These are phyloP conservation scores for Drosophila melanica DNA, from an alignment of 1,140 invertebrate genomes.

Conservation along the genomic window DNA sequence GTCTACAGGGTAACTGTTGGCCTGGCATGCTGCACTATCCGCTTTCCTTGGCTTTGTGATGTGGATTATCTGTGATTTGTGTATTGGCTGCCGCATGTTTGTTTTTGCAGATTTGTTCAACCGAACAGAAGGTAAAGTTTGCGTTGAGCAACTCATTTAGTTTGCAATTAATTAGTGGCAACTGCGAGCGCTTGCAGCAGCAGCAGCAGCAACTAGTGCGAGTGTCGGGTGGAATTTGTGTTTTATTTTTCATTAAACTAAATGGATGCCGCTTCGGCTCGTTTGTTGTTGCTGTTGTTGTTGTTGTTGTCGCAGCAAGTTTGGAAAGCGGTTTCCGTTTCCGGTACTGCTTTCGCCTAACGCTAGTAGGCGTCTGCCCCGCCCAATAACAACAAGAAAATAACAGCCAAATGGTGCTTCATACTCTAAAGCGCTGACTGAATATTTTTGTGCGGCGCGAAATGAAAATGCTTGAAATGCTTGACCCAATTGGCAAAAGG, in stretches of 20 bases:
- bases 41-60: neutral
- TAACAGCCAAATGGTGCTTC: neutral
- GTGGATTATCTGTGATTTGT: constrained; percentile 4
- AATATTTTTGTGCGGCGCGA: constrained; percentile 67
- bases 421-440: constrained; percentile 8
- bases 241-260: constrained; percentile 79
- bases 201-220: constrained; percentile 2
- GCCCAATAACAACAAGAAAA: neutral
- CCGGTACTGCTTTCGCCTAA: constrained; percentile 7
- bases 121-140: constrained; percentile 55
- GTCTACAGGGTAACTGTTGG: neutral
- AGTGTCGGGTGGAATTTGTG: constrained; percentile 56
- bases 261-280: constrained; percentile 63
- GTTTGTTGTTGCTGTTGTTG: neutral
- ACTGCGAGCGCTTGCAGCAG: constrained; percentile 4
- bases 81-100: constrained; percentile 1
- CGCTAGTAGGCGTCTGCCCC: neutral
- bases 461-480: constrained; percentile 80
- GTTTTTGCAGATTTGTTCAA: constrained; percentile 19
- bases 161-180: constrained; percentile 80
- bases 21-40: neutral
- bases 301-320: constrained; percentile 16
- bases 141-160: constrained; percentile 70
- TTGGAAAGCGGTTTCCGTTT: constrained; percentile 48
- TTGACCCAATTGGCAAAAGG: constrained; percentile 73